A percentile compares a stretch with the other conserved stretches of the same genome.
phyloP scores from a whole-genome alignment of 2,113 vertebrate genomes.

The Mastomys coucha region DNA sequence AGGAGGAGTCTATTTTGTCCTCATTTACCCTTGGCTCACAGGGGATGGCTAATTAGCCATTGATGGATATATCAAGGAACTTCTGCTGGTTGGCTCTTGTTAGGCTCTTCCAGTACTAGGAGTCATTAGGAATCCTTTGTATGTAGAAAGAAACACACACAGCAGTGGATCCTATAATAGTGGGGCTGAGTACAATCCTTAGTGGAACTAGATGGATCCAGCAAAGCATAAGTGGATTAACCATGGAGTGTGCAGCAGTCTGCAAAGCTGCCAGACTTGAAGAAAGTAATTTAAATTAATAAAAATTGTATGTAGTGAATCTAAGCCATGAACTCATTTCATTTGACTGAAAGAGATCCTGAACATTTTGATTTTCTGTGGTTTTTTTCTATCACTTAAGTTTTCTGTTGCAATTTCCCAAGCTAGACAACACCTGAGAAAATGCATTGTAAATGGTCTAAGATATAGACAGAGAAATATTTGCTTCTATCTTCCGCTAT shows the following conservation, averaged over 20 bases:
- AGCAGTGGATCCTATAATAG: background rate
- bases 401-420: constrained; percentile 7
- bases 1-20: background rate
- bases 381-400: constrained; percentile 1
- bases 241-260: fast-evolving
- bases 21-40: background rate
- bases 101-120: background rate
- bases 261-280: background rate
- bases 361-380: background rate
- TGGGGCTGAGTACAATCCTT: background rate
- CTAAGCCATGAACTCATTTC: background rate
- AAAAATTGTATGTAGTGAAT: background rate
- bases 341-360: background rate
- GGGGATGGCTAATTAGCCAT: background rate
- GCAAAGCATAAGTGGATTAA: background rate
- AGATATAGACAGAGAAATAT: constrained; percentile 31
- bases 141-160: background rate
- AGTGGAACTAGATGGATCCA: background rate
- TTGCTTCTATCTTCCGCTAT: background rate
- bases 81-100: background rate
- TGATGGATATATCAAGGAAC: background rate
- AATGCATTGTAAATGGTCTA: background rate
- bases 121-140: background rate
- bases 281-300: background rate
- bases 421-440: constrained; percentile 12